A percentile compares a stretch with the other conserved stretches of the same genome.
phyloP scores from a whole-genome alignment of 2,113 vertebrate species.

The Girardinichthys multiradiatus region DNA sequence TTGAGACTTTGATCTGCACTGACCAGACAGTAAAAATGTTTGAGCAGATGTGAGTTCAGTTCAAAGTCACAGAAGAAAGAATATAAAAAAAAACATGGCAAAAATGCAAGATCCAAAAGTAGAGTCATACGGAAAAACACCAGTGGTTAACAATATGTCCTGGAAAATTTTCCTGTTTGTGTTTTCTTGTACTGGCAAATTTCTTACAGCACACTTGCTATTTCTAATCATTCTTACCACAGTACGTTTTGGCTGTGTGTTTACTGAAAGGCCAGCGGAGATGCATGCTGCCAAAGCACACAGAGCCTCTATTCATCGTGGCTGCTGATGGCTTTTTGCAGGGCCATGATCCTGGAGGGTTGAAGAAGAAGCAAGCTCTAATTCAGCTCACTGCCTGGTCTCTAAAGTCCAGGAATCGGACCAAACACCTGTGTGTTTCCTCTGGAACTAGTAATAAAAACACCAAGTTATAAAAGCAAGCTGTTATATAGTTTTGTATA shows the following conservation, averaged over 20 bases:
- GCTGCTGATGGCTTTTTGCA: slow-evolving; percentile 43
- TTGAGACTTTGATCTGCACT: slow-evolving; percentile 11
- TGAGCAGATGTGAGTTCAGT: slow-evolving; percentile 42
- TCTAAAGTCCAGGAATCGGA: slow-evolving; percentile 18
- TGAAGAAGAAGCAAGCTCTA: slow-evolving; percentile 32
- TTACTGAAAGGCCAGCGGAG: slow-evolving; percentile 59
- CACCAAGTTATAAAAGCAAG: neutral
- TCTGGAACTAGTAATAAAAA: neutral
- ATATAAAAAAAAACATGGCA: neutral
- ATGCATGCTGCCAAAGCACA: slow-evolving; percentile 43
- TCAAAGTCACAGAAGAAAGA: slow-evolving; percentile 26
- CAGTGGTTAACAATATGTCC: neutral
- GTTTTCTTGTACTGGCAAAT: slow-evolving; percentile 11
- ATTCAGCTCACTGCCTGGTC: slow-evolving; percentile 20
- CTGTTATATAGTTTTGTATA: neutral
- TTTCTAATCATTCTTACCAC: slow-evolving; percentile 50
- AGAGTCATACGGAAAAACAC: slow-evolving; percentile 11
- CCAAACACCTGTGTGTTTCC: slow-evolving; percentile 46
- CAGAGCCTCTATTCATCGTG: slow-evolving; percentile 75
- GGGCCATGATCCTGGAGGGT: slow-evolving; percentile 55
- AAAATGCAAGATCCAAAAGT: neutral
- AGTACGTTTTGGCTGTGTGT: slow-evolving; percentile 55
- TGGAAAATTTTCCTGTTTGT: slow-evolving; percentile 21
- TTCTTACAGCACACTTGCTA: slow-evolving; percentile 37
- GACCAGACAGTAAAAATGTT: slow-evolving; percentile 4